These are phyloP conservation scores for Acyrthosiphon pisum DNA, from an alignment of 1,140 invertebrate genomes.

Conservation along the genomic window DNA sequence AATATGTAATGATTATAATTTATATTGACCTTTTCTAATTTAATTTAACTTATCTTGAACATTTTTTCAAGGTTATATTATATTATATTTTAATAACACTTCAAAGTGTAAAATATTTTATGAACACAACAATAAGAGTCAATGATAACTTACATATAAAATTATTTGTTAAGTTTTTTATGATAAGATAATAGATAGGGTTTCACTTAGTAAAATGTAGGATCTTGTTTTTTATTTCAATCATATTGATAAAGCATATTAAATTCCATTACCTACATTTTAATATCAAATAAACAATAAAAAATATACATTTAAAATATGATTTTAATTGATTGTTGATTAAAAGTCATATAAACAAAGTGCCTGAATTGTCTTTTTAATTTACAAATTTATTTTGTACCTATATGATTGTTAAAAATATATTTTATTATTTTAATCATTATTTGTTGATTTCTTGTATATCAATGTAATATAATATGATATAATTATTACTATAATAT, in stretches of 20 bases:
- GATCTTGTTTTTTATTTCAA: not conserved
- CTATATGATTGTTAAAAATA: no score
- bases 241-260: not conserved
- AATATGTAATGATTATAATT: slow-evolving; percentile 7
- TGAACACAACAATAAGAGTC: not conserved
- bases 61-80: not conserved
- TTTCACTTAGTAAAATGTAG: not conserved
- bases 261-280: not conserved
- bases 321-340: no score
- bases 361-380: no score
- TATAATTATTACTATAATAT: no score
- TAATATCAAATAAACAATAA: not conserved
- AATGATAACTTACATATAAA: not conserved
- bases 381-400: no score
- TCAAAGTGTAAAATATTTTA: not conserved
- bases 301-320: not conserved
- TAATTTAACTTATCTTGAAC: not conserved
- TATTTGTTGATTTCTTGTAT: no score
- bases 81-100: not conserved
- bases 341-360: no score
- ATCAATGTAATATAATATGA: no score
- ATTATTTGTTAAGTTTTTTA: not conserved
- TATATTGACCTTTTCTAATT: not conserved
- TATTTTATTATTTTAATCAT: no score
- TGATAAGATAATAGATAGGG: not conserved